Base-by-base conservation (phyloP, 2,113 vertebrate genomes). In the Harpagus bidentatus region DNA sequence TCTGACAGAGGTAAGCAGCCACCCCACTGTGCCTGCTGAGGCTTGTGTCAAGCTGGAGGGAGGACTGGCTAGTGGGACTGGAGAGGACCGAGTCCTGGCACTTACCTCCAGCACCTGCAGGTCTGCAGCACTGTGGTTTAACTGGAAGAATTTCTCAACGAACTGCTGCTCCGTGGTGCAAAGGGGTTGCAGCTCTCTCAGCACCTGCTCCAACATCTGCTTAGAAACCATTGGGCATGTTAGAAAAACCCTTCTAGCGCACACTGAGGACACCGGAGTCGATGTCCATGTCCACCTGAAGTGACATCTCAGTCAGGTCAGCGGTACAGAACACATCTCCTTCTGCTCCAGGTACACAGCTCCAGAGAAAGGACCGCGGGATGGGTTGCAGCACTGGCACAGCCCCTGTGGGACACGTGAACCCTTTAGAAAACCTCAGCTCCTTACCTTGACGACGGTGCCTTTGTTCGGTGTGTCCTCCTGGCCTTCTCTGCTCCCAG, bases 131-230 rank as follows among this genome's bases (percentile, higher is more conserved):
- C 36, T 53, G 0, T 12, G 66, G 31, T 31, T 59, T 21, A 96
- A 76, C 16, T 73, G 90, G 88, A 97, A 98, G 94, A 98, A 96
- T 20, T 86, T 81, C 63, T 88, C 70, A 20, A 97, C 47, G 90
- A 98, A 97, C 26, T 69, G 56, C 82, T 97, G 96, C 79, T 97
- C 97, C 0, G 9, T 7, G 1, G 63, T 53, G 70, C 96, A 97
- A 9, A 97, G 76, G 26, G 91, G 81, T 42, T 82, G 89, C 50
- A 98, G 67, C 77, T 94, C 87, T 3, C 48, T 45, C 87, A 98
- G 72, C 45, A 97, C 91, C 67, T 94, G 91, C 88, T 97, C 77
- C 89, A 97, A 7, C 16, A 97, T 25, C 96, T 97, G 89, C 73
- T 77, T 7, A 40, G 78, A 62, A 88, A 93, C 17, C 73, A 43